phyloP scores from a whole-genome alignment of 2,113 vertebrate species.

The Urocolius indicus region DNA sequence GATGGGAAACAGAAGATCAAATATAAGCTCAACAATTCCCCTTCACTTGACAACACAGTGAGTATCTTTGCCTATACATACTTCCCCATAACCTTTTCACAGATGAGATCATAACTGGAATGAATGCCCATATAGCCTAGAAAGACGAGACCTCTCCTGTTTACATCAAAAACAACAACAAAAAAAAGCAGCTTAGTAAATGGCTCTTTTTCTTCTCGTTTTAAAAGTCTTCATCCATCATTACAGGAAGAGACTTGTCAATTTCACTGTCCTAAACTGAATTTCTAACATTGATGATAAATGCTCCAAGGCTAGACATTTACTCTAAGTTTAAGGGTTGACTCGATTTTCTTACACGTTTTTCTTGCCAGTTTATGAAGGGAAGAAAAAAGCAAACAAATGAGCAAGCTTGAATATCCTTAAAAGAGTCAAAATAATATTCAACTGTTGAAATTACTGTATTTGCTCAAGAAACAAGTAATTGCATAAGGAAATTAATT shows the following conservation, averaged over 20 bases:
- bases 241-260: not conserved
- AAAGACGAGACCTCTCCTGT: slow-evolving; percentile 16
- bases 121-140: not conserved
- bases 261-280: slow-evolving; percentile 2
- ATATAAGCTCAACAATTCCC: not conserved
- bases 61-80: not conserved
- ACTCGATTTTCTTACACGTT: not conserved
- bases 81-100: slow-evolving; percentile 2
- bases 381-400: not conserved
- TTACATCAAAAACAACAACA: not conserved
- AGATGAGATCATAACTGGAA: slow-evolving; percentile 1
- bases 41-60: not conserved
- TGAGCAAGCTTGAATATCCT: not conserved
- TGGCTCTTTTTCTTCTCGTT: not conserved
- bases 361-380: not conserved
- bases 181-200: not conserved
- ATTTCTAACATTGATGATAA: slow-evolving; percentile 12
- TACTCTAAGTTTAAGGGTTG: not conserved
- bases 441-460: not conserved
- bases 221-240: not conserved
- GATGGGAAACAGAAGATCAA: not conserved
- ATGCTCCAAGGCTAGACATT: not conserved
- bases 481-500: not conserved
- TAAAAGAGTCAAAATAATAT: not conserved
- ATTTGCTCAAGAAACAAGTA: not conserved